Evolutionary conservation across 1,140 invertebrate species (phyloP).

Genomic region (Drosophila subpulchrella): DNA sequence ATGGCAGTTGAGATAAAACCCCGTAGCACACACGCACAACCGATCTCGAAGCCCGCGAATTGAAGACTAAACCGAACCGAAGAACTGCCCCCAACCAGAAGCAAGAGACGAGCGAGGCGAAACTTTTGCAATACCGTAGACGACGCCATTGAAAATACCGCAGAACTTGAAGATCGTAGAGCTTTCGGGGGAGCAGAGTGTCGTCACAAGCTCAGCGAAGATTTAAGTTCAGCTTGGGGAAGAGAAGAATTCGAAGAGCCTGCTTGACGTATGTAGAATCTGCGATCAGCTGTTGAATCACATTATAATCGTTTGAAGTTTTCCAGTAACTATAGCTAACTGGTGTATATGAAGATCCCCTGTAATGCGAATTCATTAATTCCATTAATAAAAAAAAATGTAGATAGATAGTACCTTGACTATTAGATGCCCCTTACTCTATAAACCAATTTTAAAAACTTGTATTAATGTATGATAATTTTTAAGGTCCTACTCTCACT

Average conservation of each 20-base stretch:
- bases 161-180: constrained; percentile 27
- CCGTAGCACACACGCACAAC: constrained; percentile 44
- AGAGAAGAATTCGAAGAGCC: constrained; percentile 2
- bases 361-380: too few relatives aligned
- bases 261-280: background rate
- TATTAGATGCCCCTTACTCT: too few relatives aligned
- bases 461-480: too few relatives aligned
- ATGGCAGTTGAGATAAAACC: constrained; percentile 10
- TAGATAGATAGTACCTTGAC: too few relatives aligned
- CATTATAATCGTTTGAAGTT: background rate
- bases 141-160: constrained; percentile 7
- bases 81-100: constrained; percentile 1
- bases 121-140: constrained; percentile 30
- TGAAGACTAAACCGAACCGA: constrained; percentile 48
- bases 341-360: too few relatives aligned
- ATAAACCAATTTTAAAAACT: too few relatives aligned
- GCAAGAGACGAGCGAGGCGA: constrained; percentile 1
- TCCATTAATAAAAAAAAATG: too few relatives aligned
- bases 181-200: constrained; percentile 52
- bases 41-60: constrained; percentile 65
- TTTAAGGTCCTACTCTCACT: too few relatives aligned
- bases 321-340: background rate
- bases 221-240: constrained; percentile 40
- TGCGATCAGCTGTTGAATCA: constrained; percentile 55
- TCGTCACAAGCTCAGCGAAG: constrained; percentile 12